Base-by-base conservation (phyloP, 2,113 vertebrate genomes). In the Pogona vitticeps region DNA sequence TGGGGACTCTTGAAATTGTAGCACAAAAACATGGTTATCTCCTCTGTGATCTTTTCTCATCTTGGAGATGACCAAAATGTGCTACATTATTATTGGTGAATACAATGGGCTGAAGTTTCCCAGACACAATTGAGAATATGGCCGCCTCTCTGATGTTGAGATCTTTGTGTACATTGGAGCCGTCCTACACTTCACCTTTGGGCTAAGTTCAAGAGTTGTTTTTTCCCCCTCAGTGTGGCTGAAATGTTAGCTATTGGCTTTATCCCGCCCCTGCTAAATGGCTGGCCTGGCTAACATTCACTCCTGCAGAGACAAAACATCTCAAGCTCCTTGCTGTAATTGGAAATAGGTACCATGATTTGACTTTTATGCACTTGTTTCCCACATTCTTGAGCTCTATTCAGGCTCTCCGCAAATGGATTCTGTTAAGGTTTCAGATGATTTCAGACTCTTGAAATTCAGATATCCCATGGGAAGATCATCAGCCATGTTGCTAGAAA, bases 291-390 rank as follows among this genome's bases (percentile, higher is more conserved):
- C 82, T 90, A 90, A 58, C 73, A 72, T 90, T 87, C 93, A 84
- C 82, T 85, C 83, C 85, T 78, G 77, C 91, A 85, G 93, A 94
- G 94, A 90, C 81, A 93, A 93, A 93, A 91, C 80, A 88, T 82
- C 78, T 21, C 73, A 87, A 77, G 61, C 78, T 75, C 73, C 21
- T 68, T 87, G 90, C 89, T 4, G 61, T 72, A 85, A 88, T 93
- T 92, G 28, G 92, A 68, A 92, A 90, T 70, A 88, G 75, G 77
- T 80, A 89, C 86, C 84, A 85, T 91, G 46, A 70, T 88, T 88
- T 91, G 88, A 88, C 67, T 92, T 88, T 86, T 81, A 36, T 76
- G 90, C 73, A 36, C n/a, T 78, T 92, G 89, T 89, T 61, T 21
- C 33, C 3, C 15, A 82, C 88, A 20, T 85, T 6, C 86, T 86